These are phyloP conservation scores for Bergia puertoricense DNA, from an alignment of 92 coral and sea anemone genomes.

Conservation along the genomic window DNA sequence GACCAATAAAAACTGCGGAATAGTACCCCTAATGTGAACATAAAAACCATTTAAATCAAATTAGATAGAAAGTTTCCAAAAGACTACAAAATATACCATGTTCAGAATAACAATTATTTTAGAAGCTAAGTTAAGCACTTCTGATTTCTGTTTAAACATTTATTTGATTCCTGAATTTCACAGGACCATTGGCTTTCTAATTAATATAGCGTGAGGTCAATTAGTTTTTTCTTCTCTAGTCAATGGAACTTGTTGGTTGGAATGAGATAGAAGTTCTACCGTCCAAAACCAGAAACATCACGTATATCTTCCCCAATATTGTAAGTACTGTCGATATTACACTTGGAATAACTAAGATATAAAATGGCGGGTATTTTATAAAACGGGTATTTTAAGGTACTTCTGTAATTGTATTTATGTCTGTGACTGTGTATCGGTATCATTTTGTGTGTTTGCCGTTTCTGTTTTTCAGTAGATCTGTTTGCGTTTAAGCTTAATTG, in stretches of 20 bases:
- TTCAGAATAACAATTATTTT: too few species aligned
- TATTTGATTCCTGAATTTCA: too few species aligned
- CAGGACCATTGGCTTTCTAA: too few species aligned
- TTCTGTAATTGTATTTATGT: neutral
- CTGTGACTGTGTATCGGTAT: neutral
- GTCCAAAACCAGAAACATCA: slow-evolving; percentile 64
- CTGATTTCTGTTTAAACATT: too few species aligned
- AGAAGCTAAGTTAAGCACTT: too few species aligned
- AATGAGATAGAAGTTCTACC: slow-evolving; percentile 68
- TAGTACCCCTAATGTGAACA: too few species aligned
- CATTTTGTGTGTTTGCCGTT: neutral
- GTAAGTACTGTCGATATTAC: slow-evolving; percentile 52
- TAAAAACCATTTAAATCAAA: too few species aligned
- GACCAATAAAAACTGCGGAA: too few species aligned
- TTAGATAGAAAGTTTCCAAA: too few species aligned
- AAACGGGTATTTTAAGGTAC: neutral
- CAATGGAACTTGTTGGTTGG: slow-evolving; percentile 95
- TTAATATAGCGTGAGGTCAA: neutral
- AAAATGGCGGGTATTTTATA: too few species aligned
- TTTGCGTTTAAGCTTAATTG: neutral
- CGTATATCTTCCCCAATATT: slow-evolving; percentile 86
- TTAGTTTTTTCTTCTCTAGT: slow-evolving; percentile 47
- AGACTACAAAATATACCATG: too few species aligned
- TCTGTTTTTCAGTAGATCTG: neutral
- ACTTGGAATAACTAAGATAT: too few species aligned